Percentiles rank a stretch among this genome's conserved stretches.
These are phyloP conservation scores for Peromyscus melanophrys DNA, from an alignment of 2,797 vertebrate species.

Conservation along the genomic window DNA sequence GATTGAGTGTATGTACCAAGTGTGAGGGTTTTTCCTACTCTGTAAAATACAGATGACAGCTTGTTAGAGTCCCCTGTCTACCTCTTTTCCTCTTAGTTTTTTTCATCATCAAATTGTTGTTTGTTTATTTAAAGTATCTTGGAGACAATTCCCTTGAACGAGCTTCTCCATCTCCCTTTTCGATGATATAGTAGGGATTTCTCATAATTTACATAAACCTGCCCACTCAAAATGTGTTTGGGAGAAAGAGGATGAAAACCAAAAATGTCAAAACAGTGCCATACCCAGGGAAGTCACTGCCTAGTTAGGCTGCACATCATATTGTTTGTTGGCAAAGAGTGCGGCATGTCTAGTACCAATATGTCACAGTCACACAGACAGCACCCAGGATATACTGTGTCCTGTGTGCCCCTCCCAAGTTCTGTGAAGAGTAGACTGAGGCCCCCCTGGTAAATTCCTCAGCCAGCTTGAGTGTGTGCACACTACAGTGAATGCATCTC, in stretches of 20 bases:
- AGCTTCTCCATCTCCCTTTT: not conserved
- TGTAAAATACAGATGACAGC: not conserved
- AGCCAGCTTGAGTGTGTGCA: too few relatives aligned
- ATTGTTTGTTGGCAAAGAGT: not conserved
- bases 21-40: too few relatives aligned
- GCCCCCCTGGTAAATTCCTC: not conserved
- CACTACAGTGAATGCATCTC: not conserved
- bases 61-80: too few relatives aligned
- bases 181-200: not conserved
- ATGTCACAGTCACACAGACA: not conserved
- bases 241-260: not conserved
- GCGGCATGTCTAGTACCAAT: not conserved
- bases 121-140: not conserved
- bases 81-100: not conserved
- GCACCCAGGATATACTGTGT: not conserved
- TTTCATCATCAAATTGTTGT: not conserved
- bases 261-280: not conserved
- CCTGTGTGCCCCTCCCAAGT: not conserved
- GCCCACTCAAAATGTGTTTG: not conserved
- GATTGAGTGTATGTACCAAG: not conserved
- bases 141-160: not conserved
- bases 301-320: fast-evolving
- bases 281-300: not conserved
- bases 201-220: not conserved
- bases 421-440: not conserved